Evolutionary conservation across 2,113 vertebrate genomes (phyloP).

Genomic region (Sinosuthora webbiana): DNA sequence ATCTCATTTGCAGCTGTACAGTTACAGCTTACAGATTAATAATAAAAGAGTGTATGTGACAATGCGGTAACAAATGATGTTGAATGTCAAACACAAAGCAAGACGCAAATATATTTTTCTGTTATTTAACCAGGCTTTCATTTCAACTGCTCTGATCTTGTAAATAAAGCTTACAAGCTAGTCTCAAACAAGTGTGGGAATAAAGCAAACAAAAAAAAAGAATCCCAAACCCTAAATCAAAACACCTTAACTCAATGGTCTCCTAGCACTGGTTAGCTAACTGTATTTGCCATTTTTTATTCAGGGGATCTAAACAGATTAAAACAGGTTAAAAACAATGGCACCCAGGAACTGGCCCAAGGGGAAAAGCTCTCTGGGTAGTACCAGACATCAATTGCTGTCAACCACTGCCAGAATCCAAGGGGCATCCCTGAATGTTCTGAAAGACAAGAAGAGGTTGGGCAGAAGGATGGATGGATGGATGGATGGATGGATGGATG

Average conservation of each 20-base stretch:
- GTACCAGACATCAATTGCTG: conserved; percentile 43
- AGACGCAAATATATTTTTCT: conserved; percentile 39
- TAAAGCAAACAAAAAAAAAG: background rate
- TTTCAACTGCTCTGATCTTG: conserved; percentile 40
- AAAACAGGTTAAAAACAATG: conserved; percentile 81
- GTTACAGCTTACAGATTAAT: background rate
- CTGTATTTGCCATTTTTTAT: conserved; percentile 67
- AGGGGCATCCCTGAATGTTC: conserved; percentile 74
- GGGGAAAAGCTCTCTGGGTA: conserved; percentile 66
- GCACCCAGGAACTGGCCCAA: conserved; percentile 59
- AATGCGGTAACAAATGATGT: conserved; percentile 27
- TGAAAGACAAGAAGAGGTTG: conserved; percentile 36
- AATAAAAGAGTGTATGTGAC: background rate
- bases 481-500: background rate
- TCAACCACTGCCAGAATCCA: conserved; percentile 53
- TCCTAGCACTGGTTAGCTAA: conserved; percentile 66
- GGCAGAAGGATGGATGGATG: background rate
- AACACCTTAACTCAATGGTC: background rate
- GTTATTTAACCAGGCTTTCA: conserved; percentile 69
- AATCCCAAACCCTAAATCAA: background rate
- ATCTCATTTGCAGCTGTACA: background rate
- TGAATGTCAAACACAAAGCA: conserved; percentile 34
- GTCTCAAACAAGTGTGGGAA: conserved; percentile 33
- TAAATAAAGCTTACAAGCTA: conserved; percentile 58
- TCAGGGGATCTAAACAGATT: conserved; percentile 65